Percentiles rank a stretch among this genome's conserved stretches.
Evolutionary conservation across 2,797 vertebrate species (phyloP).

Genomic region (Pygocentrus nattereri): DNA sequence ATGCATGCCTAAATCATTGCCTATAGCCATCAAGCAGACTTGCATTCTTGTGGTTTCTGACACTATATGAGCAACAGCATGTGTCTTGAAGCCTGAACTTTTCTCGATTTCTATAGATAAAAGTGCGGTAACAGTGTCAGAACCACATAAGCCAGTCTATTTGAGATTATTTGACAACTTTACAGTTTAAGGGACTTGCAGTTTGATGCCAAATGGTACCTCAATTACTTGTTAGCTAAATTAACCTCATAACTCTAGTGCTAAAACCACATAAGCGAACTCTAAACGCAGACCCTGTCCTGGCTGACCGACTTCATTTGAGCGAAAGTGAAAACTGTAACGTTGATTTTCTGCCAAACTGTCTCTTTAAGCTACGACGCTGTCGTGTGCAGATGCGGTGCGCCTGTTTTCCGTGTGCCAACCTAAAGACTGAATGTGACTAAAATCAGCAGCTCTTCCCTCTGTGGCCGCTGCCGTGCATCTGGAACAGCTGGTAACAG

Average conservation of each 20-base stretch:
- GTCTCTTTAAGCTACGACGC: neutral
- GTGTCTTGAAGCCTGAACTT: no score
- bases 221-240: neutral
- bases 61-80: no score
- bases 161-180: no score
- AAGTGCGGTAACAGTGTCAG: no score
- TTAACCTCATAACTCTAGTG: neutral
- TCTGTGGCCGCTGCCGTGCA: conserved; percentile 65
- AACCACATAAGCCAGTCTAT: no score
- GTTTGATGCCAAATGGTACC: no score
- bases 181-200: no score
- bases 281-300: neutral
- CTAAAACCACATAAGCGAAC: neutral
- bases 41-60: no score
- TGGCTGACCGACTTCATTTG: neutral
- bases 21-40: no score
- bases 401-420: conserved; percentile 4
- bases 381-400: neutral
- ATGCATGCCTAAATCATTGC: no score
- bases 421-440: conserved; percentile 24
- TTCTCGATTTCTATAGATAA: no score
- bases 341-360: neutral
- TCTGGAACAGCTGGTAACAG: conserved; percentile 72
- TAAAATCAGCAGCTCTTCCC: conserved; percentile 61
- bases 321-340: neutral